Evolutionary conservation across 2,888 invertebrate species (phyloP).

Genomic region (Netelia melanura): DNA sequence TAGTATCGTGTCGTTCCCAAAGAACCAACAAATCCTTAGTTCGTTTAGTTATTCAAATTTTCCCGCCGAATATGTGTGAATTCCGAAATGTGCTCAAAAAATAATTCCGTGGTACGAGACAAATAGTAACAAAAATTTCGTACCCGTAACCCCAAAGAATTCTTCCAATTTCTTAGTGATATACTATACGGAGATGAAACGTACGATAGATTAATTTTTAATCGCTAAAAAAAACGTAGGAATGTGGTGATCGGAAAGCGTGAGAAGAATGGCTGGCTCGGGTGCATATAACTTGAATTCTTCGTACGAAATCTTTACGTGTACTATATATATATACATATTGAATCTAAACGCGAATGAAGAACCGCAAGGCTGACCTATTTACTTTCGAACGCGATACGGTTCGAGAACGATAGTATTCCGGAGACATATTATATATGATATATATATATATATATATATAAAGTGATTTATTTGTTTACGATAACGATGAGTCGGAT

Average conservation of each 20-base stretch:
- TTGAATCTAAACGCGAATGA: constrained; percentile 63
- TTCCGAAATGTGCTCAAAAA: constrained; percentile 67
- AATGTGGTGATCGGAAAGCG: constrained; percentile 27
- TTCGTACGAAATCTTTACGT: constrained; percentile 64
- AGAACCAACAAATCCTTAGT: constrained; percentile 20
- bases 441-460: constrained; percentile 39
- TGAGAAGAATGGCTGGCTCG: constrained; percentile 53
- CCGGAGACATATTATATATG: constrained; percentile 69
- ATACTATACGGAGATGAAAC: not conserved
- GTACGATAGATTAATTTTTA: constrained; percentile 41
- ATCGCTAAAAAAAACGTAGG: constrained; percentile 37
- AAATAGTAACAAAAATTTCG: constrained; percentile 40
- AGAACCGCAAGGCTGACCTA: constrained; percentile 78
- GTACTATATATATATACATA: constrained; percentile 50
- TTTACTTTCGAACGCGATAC: constrained; percentile 71
- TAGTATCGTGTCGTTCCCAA: constrained; percentile 3
- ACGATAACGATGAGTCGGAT: constrained; percentile 64
- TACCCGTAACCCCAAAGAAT: constrained; percentile 48
- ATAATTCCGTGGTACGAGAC: constrained; percentile 25
- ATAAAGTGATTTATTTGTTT: constrained; percentile 71
- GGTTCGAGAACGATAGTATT: constrained; percentile 75
- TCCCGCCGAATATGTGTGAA: constrained; percentile 48
- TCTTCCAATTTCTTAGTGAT: constrained; percentile 63
- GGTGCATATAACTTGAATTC: constrained; percentile 52
- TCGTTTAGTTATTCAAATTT: constrained; percentile 41